Base-by-base conservation (phyloP, 2,888 invertebrate species). In the Polietes domitor region DNA sequence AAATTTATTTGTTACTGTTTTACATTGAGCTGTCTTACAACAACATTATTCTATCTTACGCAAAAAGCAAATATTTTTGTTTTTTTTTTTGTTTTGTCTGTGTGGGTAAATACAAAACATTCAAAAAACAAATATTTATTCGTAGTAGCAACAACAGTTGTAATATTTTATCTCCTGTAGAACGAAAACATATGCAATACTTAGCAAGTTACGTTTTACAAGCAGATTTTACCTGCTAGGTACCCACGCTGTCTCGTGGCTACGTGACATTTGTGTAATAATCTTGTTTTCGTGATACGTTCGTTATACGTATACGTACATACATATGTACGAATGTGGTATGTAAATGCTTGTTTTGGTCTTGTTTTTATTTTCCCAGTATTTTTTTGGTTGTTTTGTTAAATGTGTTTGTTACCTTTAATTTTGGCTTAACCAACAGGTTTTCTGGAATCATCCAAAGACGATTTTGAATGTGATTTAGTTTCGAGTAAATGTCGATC, bases 181-280 rank as follows among this genome's bases (percentile, higher is more conserved):
- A 21, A 55, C 10, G 9, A 24, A 55, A 55, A 21, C 41, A 41
- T 10, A 12, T 32, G 32, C 32, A 9, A 32, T 32, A 32, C 9
- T n/a, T 55, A 55, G 24, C 55, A 55, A 24, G 24, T 24, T 55
- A n/a, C 24, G 55, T 10, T 24, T 5, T 41, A 41, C 9, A 12
- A 10, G 12, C 32, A 41, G 12, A 32, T 32, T 5, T 32, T 7
- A 32, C 3, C 32, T n/a, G n/a, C 32, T 32, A 32, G 41, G 3
- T 19, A 26, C 37, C 19, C 7, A 24, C 37, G 37, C 1, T 41
- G 65, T 24, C 17, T 32, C 9, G 41, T 19, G 65, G 65, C 41
- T 65, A 65, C 65, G 65, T 65, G 65, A 65, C 65, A 41, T 41
- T 65, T 65, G 37, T 32, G 4, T 37, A 65, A 41, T 41, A 41